phyloP scores from a whole-genome alignment of 2,113 vertebrate genomes.

The Monarcha castaneiventris region DNA sequence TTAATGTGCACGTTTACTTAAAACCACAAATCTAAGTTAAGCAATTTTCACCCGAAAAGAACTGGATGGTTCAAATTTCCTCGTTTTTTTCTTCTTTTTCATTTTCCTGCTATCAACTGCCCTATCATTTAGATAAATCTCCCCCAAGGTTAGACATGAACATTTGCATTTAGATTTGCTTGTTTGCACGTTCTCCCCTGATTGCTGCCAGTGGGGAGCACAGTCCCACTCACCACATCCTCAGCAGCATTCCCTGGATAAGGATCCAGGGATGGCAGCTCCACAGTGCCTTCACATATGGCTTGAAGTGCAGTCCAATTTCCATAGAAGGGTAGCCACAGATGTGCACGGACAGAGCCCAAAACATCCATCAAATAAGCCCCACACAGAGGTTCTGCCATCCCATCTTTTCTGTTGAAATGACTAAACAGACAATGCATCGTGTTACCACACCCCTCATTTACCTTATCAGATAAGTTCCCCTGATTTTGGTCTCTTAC shows the following conservation, averaged over 20 bases:
- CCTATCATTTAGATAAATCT: not conserved
- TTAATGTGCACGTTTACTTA: not conserved
- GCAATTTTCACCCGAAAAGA: slow-evolving; percentile 22
- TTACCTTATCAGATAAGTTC: not conserved
- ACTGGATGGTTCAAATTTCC: not conserved
- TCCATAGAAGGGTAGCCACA: not conserved
- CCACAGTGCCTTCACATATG: not conserved
- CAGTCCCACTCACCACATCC: not conserved
- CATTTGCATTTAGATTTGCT: not conserved
- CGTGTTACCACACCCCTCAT: not conserved
- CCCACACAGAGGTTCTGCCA: not conserved
- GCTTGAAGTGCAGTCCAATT: not conserved
- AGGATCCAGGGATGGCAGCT: not conserved
- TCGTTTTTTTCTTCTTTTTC: not conserved
- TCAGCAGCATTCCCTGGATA: not conserved
- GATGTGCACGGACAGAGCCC: not conserved
- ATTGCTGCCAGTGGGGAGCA: not conserved
- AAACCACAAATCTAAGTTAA: slow-evolving; percentile 45
- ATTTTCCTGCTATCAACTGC: not conserved
- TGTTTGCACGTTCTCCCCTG: not conserved
- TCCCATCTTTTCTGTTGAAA: not conserved
- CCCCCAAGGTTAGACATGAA: not conserved
- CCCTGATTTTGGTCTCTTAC: not conserved
- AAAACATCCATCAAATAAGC: not conserved
- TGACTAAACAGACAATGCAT: not conserved